Conservation (phyloP, 1,140 invertebrate genomes). For the Aphaenogaster floridana region DNA sequence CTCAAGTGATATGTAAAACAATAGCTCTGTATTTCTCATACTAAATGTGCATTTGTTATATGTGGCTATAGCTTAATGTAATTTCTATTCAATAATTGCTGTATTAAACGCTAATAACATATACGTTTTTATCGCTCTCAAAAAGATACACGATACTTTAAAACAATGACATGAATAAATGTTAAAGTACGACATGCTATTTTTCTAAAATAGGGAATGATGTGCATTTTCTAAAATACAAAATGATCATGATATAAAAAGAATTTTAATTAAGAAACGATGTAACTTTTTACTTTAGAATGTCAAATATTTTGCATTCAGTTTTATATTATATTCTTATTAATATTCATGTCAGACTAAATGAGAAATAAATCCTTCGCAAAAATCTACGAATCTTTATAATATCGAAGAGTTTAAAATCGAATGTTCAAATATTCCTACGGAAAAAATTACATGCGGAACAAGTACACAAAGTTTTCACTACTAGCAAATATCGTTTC, state of each 20-base stretch:
- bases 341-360: background rate
- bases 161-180: background rate
- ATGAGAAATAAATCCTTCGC: background rate
- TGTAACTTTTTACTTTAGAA: background rate
- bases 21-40: background rate
- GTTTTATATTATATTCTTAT: background rate
- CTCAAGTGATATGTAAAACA: background rate
- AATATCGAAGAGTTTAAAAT: background rate
- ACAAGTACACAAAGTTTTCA: conserved; percentile 6
- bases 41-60: background rate
- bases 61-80: conserved; percentile 6
- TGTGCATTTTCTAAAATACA: background rate
- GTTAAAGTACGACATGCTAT: background rate
- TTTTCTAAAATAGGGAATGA: background rate
- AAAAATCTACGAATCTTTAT: conserved; percentile 18
- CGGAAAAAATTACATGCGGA: conserved; percentile 23
- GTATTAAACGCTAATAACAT: conserved; percentile 22
- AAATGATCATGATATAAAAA: background rate
- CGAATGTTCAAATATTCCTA: conserved; percentile 16
- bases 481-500: conserved; percentile 28
- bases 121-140: background rate
- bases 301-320: background rate
- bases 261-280: background rate
- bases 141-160: background rate
- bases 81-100: background rate